phyloP scores from a whole-genome alignment of 2,888 invertebrate genomes.

The Pammene fasciana region DNA sequence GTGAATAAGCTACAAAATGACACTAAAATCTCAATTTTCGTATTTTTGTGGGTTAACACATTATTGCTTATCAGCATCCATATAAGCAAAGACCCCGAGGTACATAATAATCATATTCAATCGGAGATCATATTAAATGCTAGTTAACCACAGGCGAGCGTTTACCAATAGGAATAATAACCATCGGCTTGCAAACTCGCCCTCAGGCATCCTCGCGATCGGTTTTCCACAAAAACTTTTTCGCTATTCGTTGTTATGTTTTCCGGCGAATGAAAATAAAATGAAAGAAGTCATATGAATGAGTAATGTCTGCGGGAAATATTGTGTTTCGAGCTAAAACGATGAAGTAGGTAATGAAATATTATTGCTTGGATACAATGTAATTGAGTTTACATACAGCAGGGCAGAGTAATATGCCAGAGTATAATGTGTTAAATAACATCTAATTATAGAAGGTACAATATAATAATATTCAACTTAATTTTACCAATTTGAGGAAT shows the following conservation, averaged over 20 bases:
- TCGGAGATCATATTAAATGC: background rate
- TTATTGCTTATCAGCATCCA: too few species aligned
- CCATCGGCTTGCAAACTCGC: constrained; percentile 13
- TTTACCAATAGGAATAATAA: background rate
- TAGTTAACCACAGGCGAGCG: background rate
- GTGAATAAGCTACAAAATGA: too few species aligned
- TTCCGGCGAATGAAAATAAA: constrained; percentile 32
- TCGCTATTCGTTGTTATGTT: constrained; percentile 22
- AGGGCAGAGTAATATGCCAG: too few species aligned
- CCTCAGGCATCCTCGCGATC: constrained; percentile 28
- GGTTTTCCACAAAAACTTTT: constrained; percentile 35
- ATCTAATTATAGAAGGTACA: too few species aligned
- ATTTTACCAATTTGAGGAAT: too few species aligned
- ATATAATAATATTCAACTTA: too few species aligned
- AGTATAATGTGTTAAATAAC: too few species aligned
- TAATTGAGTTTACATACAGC: background rate
- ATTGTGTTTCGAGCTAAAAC: background rate
- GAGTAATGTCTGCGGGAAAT: constrained; percentile 24
- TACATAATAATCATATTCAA: background rate
- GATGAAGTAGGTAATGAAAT: background rate
- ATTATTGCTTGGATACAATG: background rate
- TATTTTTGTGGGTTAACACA: too few species aligned
- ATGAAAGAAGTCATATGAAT: constrained; percentile 31
- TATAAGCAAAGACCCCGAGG: background rate
- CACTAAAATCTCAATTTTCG: too few species aligned